Evolutionary conservation across 2,797 vertebrate genomes (phyloP), one percentile per base, ranked within the genome.

Genomic region (Falco rusticolus): DNA sequence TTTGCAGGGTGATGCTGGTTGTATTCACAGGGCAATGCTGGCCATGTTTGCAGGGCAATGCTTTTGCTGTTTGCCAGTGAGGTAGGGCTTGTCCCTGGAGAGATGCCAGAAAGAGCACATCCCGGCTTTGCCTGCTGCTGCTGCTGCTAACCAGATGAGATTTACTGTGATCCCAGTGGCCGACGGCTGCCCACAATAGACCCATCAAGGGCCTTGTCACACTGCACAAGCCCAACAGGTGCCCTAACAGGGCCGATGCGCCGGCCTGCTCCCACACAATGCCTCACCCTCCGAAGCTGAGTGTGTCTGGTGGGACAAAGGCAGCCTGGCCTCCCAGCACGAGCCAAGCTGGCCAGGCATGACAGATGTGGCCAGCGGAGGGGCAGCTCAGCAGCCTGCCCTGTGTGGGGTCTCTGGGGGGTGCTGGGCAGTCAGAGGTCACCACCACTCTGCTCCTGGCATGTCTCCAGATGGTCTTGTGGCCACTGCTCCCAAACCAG

Each of bases 191-290:
- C 89, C 1, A 0, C 25, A 22, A 95, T 41, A 93, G 70, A 96
- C 61, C 74, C 85, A 96, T 89, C 93, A 88, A 90, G 54, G 78
- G 41, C 68, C 69, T 8, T 89, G 86, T 68, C 0, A 0, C 8
- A 15, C 85, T 78, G 25, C 21, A 28, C 15, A 22, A 94, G 71
- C 66, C 77, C 80, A 93, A 61, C 77, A 91, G 76, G 91, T 90
- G 53, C 77, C 75, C 43, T 51, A 31, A 51, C 1, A 1, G 51
- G 65, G 41, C 74, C 3, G 28, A 76, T 63, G 75, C 0, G 1
- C 48, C 1, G 1, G 22, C 56, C 83, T 0, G 3, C 41, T 72
- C 84, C 39, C 37, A 43, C 76, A 81, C 41, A 85, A 61, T 75
- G 75, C 75, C 82, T 94, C 9, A 1, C 25, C 57, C 68, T 57